These are phyloP conservation scores for Aurelia coerulea DNA, from an alignment of 30 jellyfish, hydroid and myxozoan genomes.

Conservation along the genomic window DNA sequence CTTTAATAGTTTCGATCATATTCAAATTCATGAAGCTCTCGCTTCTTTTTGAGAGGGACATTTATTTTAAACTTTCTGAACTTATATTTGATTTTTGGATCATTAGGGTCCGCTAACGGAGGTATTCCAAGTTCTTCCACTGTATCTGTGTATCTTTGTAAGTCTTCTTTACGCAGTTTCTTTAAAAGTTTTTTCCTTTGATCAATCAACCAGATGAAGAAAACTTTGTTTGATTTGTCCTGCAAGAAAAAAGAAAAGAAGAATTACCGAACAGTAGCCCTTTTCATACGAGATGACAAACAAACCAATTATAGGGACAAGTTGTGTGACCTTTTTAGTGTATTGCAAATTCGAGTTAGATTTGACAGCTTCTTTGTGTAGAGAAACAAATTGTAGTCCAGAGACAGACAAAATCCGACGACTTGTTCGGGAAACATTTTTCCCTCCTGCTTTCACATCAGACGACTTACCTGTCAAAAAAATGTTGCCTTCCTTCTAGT, in stretches of 20 bases:
- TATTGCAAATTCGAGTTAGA: background rate
- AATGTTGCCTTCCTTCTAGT: no score
- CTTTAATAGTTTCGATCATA: slow-evolving; percentile 79
- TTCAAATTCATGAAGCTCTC: slow-evolving; percentile 96
- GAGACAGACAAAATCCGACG: background rate
- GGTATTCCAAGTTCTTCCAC: slow-evolving; percentile 81
- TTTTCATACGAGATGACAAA: no score
- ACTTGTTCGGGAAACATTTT: no score
- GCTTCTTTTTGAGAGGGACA: slow-evolving; percentile 90
- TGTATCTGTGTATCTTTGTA: slow-evolving; percentile 64
- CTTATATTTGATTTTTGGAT: slow-evolving; percentile 73
- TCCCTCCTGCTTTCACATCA: no score
- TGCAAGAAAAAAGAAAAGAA: background rate
- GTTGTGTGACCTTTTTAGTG: background rate
- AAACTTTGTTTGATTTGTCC: slow-evolving; percentile 84
- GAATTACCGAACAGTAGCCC: background rate
- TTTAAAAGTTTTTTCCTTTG: slow-evolving; percentile 84
- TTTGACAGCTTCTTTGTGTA: no score
- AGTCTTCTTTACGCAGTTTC: slow-evolving; percentile 50
- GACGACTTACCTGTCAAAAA: no score
- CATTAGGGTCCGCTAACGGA: slow-evolving; percentile 86
- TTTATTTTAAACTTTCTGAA: slow-evolving; percentile 86
- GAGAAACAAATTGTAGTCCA: no score
- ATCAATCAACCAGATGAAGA: slow-evolving; percentile 89
- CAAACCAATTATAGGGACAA: background rate